These are phyloP conservation scores for Calidris pygmaea DNA, from an alignment of 2,113 vertebrate genomes.

Conservation along the genomic window DNA sequence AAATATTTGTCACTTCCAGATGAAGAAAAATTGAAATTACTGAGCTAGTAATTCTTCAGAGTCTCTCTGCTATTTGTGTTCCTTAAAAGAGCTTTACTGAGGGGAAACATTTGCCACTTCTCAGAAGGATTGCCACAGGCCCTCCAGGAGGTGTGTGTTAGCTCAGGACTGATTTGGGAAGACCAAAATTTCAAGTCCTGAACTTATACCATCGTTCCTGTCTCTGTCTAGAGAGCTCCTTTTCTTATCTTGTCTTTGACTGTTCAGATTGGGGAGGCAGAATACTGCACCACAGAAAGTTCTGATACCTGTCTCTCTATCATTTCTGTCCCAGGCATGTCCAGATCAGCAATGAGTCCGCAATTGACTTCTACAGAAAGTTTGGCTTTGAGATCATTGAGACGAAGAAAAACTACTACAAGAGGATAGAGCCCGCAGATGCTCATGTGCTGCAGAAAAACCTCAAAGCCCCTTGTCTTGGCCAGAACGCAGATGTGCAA, in stretches of 20 bases:
- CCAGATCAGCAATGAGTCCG: constrained; percentile 99
- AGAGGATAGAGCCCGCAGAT: constrained; percentile 99
- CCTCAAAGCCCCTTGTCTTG: constrained; percentile 86
- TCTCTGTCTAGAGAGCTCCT: not conserved
- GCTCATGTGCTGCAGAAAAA: constrained; percentile 99
- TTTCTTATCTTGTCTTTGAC: not conserved
- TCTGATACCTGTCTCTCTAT: not conserved
- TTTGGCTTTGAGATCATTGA: constrained; percentile 99
- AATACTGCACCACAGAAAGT: not conserved
- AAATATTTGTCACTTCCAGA: not conserved
- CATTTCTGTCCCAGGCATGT: constrained; percentile 84
- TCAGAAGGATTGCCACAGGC: not conserved
- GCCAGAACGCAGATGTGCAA: constrained; percentile 89
- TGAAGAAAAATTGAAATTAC: not conserved
- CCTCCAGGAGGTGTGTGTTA: not conserved
- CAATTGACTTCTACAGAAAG: constrained; percentile 98
- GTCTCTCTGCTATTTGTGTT: not conserved
- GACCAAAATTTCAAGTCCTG: not conserved
- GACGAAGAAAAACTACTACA: constrained; percentile 99
- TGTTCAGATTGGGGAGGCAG: not conserved
- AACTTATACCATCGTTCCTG: not conserved
- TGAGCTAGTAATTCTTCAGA: not conserved
- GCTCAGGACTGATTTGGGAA: not conserved
- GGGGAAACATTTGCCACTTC: not conserved
- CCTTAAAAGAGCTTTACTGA: not conserved